Evolutionary conservation across 2,113 vertebrate species (phyloP), one percentile per base, ranked within the genome.

Genomic region (Sula dactylatra): DNA sequence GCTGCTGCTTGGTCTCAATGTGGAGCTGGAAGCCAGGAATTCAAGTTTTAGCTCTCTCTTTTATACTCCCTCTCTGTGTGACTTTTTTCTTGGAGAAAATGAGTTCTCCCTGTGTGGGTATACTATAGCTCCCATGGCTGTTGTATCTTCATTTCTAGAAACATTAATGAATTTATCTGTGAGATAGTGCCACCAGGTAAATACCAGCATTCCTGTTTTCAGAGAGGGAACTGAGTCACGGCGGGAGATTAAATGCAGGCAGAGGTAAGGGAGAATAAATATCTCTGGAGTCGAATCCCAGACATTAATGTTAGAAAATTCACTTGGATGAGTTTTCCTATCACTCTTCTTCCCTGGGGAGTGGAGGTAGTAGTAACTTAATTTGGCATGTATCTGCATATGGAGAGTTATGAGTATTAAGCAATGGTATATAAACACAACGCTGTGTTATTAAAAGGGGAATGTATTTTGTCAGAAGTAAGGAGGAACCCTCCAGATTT

Each of bases 11-110:
- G 69, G 73, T 65, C 78, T 95, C 81, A 80, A 10, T 66, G 82
- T 83, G 74, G 74, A 91, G 84, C 78, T 95, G 93, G 95, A 84
- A 95, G 81, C 86, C 93, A 94, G 94, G 93, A 94, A 96, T 97
- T 96, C 93, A 66, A 91, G 40, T 84, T 85, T 45, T 49, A 62
- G 85, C 73, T 91, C 44, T 65, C 44, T 90, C 71, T 94, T 85
- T 90, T 74, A 24, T 80, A 66, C 10, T 76, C 40, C 38, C 81
- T 84, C 3, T 7, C 62, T 77, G 66, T 25, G 36, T 0, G 3
- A 26, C 17, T 50, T 40, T n/a, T 25, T 16, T 59, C 66, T 59
- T 8, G 0, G 32, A 34, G 36, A 34, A 62, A 74, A 64, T 49
- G 6, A 26, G 16, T 76, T 88, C 26, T 89, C 65, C 52, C 50